Evolutionary conservation across 2,888 invertebrate species (phyloP).

Genomic region (Thymelicus acteon): DNA sequence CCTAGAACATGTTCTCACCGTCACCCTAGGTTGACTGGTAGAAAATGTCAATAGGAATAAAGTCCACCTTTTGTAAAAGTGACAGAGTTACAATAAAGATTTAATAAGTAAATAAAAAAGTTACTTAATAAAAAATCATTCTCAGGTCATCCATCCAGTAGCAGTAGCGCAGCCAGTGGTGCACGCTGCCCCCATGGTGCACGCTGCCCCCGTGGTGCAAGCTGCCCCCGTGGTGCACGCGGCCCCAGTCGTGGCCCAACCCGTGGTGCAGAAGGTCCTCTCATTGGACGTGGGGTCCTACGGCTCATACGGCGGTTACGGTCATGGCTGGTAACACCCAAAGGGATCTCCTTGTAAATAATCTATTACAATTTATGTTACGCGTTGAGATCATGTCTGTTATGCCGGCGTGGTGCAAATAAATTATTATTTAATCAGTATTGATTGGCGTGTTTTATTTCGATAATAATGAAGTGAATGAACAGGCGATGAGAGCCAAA

Average conservation of each 20-base stretch:
- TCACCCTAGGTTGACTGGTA: no score
- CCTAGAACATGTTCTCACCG: no score
- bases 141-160: conserved; percentile 56
- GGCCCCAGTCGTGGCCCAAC: conserved; percentile 49
- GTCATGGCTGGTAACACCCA: conserved; percentile 71
- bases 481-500: no score
- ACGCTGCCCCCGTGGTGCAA: conserved; percentile 50
- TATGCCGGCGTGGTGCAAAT: conserved; percentile 65
- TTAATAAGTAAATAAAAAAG: no score
- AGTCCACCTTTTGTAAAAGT: no score
- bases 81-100: no score
- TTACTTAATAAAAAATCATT: background rate
- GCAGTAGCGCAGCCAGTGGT: conserved; percentile 39
- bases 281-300: conserved; percentile 56
- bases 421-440: conserved; percentile 60
- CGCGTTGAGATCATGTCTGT: conserved; percentile 76
- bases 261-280: conserved; percentile 60
- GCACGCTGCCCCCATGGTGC: conserved; percentile 46
- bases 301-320: conserved; percentile 53
- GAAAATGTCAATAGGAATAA: no score
- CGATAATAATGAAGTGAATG: no score
- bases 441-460: conserved; percentile 51
- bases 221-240: conserved; percentile 49
- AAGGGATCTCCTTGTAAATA: conserved; percentile 51
- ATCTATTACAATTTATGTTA: conserved; percentile 49